These are phyloP conservation scores for Ophiothrix spiculata DNA, from an alignment of 35 echinoderm and acorn worm species.

Conservation along the genomic window DNA sequence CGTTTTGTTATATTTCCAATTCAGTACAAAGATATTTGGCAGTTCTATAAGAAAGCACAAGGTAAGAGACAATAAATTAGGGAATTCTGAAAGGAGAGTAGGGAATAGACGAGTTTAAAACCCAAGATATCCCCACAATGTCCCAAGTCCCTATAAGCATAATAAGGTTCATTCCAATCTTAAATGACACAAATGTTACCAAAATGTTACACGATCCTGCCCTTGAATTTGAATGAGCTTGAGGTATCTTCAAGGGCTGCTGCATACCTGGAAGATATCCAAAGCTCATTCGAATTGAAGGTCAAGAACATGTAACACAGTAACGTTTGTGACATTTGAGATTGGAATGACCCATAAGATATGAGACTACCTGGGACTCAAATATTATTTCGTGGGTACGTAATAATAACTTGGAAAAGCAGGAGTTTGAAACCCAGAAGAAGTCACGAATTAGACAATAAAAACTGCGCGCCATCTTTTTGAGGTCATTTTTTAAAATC, in stretches of 20 bases:
- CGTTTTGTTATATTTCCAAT: constrained; percentile 90
- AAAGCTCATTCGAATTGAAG: no score
- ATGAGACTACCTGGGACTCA: background rate
- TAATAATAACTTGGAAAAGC: background rate
- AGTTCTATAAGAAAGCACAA: constrained; percentile 92
- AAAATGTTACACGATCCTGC: no score
- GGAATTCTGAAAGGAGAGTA: background rate
- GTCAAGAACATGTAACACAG: no score
- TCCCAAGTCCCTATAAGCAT: background rate
- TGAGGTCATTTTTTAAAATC: no score
- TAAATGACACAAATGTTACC: no score
- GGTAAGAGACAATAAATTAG: constrained; percentile 31
- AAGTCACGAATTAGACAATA: no score
- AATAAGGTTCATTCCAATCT: background rate
- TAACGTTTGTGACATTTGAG: no score
- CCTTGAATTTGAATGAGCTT: no score
- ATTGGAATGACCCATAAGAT: background rate
- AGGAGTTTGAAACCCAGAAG: no score
- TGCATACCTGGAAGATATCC: no score
- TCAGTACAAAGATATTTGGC: constrained; percentile 81
- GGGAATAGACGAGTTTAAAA: background rate
- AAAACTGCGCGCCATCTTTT: no score
- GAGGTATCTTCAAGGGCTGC: no score
- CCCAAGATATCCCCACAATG: background rate
- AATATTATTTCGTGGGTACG: background rate